Percentiles rank a stretch among this genome's conserved stretches.
Evolutionary conservation across 1,140 invertebrate genomes (phyloP).

Genomic region (Oreohelix idahoensis): DNA sequence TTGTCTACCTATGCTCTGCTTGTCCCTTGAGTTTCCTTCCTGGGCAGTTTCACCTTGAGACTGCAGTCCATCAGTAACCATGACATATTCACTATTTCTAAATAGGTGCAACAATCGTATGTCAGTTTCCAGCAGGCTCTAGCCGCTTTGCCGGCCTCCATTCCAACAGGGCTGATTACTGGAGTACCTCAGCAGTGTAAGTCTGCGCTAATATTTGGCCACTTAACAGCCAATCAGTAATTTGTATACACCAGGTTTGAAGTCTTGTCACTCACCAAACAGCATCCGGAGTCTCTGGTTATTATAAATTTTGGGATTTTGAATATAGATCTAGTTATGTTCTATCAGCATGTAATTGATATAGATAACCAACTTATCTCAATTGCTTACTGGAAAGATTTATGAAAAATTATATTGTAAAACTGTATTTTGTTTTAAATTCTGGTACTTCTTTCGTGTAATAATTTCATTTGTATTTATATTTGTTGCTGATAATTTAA

Average conservation of each 20-base stretch:
- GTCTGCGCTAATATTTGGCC: conserved; percentile 53
- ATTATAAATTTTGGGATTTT: background rate
- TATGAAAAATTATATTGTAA: background rate
- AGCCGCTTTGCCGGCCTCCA: conserved; percentile 63
- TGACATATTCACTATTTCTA: conserved; percentile 52
- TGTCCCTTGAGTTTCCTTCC: conserved; percentile 19
- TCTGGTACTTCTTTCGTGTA: too few relatives aligned
- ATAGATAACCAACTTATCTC: background rate
- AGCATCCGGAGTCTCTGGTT: conserved; percentile 6
- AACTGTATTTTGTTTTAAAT: too few relatives aligned
- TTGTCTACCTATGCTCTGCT: conserved; percentile 1
- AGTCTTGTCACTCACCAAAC: conserved; percentile 25
- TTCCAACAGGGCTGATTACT: conserved; percentile 60
- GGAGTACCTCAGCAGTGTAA: conserved; percentile 69
- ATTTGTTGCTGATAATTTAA: too few relatives aligned
- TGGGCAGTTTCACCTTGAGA: conserved; percentile 8
- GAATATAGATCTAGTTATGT: background rate
- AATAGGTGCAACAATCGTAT: conserved; percentile 80
- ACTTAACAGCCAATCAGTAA: background rate
- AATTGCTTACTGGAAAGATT: background rate
- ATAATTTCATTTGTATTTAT: too few relatives aligned
- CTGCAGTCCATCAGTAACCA: conserved; percentile 25
- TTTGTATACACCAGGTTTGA: conserved; percentile 33
- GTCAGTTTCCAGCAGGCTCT: conserved; percentile 78
- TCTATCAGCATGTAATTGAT: conserved; percentile 4